Percentiles rank a stretch among this genome's conserved stretches.
phyloP scores from a whole-genome alignment of 2,797 vertebrate species.

The Poecile montanus region DNA sequence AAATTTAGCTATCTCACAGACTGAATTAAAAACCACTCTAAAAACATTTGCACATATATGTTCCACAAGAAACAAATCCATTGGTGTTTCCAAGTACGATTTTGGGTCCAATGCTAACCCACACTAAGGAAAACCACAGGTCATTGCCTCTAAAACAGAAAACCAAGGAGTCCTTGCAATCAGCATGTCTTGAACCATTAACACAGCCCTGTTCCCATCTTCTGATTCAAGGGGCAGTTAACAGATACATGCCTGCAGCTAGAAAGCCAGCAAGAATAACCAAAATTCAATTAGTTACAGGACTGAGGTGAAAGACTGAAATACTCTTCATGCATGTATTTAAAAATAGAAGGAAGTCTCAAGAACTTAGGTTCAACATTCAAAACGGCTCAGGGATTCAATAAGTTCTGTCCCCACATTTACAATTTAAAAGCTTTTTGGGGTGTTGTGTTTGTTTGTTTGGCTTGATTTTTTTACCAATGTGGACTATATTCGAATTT shows the following conservation, averaged over 20 bases:
- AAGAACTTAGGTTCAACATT: background rate
- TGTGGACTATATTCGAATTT: background rate
- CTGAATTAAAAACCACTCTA: background rate
- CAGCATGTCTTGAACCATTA: background rate
- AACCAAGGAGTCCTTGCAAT: background rate
- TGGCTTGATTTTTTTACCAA: background rate
- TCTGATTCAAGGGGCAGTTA: background rate
- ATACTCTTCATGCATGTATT: rapidly evolving
- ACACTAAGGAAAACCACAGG: background rate
- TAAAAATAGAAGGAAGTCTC: background rate
- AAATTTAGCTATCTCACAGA: background rate
- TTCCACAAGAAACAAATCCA: background rate
- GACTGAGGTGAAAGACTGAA: background rate
- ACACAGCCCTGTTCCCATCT: background rate
- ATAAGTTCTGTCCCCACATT: background rate
- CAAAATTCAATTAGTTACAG: background rate
- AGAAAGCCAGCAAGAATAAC: background rate
- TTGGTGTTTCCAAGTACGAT: background rate
- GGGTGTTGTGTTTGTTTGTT: background rate
- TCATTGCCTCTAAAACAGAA: background rate
- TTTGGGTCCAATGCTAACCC: background rate
- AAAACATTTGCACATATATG: background rate
- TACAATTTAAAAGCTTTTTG: background rate
- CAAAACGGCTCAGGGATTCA: background rate
- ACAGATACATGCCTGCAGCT: background rate